These are phyloP conservation scores for Torymus tubicola DNA, from an alignment of 2,888 invertebrate genomes.

Conservation along the genomic window DNA sequence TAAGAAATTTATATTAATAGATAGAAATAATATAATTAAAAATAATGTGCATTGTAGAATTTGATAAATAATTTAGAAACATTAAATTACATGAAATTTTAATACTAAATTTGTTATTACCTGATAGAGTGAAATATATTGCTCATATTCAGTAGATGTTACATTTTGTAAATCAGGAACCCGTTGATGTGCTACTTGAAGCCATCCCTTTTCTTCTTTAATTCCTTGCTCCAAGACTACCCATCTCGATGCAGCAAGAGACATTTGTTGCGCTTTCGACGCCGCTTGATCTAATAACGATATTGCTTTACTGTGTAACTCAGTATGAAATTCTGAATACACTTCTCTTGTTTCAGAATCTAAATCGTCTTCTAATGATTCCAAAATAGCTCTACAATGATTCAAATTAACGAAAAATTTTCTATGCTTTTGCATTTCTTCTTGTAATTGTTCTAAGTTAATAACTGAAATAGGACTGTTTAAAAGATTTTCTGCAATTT, in stretches of 20 bases:
- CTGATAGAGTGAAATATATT: slow-evolving; percentile 88
- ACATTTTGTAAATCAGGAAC: slow-evolving; percentile 89
- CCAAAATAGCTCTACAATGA: slow-evolving; percentile 90
- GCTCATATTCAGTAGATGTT: slow-evolving; percentile 89
- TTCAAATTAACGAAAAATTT: slow-evolving; percentile 93
- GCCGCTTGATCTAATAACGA: slow-evolving; percentile 88
- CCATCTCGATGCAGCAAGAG: slow-evolving; percentile 91
- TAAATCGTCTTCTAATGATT: slow-evolving; percentile 89
- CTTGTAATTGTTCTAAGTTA: slow-evolving; percentile 88
- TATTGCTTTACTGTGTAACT: slow-evolving; percentile 86
- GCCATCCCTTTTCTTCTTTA: slow-evolving; percentile 89
- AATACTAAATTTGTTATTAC: slow-evolving; percentile 63
- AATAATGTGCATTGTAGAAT: too few relatives aligned
- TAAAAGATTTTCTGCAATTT: slow-evolving; percentile 88
- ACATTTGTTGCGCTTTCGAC: slow-evolving; percentile 88
- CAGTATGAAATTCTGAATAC: slow-evolving; percentile 85
- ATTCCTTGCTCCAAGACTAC: slow-evolving; percentile 87
- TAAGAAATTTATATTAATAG: too few relatives aligned
- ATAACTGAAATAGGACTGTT: slow-evolving; percentile 87
- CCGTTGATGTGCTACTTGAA: slow-evolving; percentile 89
- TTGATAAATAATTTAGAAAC: too few relatives aligned
- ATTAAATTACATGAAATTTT: too few relatives aligned
- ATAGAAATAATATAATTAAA: too few relatives aligned
- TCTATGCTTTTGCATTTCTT: slow-evolving; percentile 92
- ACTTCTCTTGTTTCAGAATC: slow-evolving; percentile 87